These are phyloP conservation scores for Saguinus midas DNA, from an alignment of 2,113 vertebrate species.

Conservation along the genomic window DNA sequence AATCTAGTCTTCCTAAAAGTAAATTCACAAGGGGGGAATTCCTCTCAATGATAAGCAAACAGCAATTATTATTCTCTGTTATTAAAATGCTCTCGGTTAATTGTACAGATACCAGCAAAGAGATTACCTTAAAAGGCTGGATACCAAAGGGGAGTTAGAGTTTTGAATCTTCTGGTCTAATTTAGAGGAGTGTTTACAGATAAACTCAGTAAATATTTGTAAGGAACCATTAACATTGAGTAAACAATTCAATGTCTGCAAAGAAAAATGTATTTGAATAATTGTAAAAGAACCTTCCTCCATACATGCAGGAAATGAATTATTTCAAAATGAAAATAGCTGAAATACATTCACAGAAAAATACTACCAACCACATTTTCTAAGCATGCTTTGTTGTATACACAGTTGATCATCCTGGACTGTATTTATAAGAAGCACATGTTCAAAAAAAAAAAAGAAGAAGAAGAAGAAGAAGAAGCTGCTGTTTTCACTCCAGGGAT, in stretches of 20 bases:
- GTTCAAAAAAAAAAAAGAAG: not conserved
- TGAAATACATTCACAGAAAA: not conserved
- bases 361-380: conserved; percentile 10
- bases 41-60: conserved; percentile 67
- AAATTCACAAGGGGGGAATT: conserved; percentile 60
- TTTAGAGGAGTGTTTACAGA: conserved; percentile 55
- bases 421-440: conserved; percentile 47
- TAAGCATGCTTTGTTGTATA: conserved; percentile 39
- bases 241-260: conserved; percentile 48
- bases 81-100: conserved; percentile 74
- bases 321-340: conserved; percentile 38
- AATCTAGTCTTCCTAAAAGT: conserved; percentile 62
- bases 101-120: conserved; percentile 63
- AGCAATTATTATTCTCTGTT: conserved; percentile 77
- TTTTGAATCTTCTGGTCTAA: conserved; percentile 58
- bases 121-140: conserved; percentile 75
- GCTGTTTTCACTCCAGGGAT: conserved; percentile 9
- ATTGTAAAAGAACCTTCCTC: conserved; percentile 11
- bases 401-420: conserved; percentile 42
- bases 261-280: conserved; percentile 61
- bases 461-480: not conserved
- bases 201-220: conserved; percentile 65
- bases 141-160: conserved; percentile 35
- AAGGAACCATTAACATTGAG: conserved; percentile 44
- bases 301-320: conserved; percentile 34